Conservation (phyloP, 2,797 vertebrate genomes). For the Sorex maritimensis region DNA sequence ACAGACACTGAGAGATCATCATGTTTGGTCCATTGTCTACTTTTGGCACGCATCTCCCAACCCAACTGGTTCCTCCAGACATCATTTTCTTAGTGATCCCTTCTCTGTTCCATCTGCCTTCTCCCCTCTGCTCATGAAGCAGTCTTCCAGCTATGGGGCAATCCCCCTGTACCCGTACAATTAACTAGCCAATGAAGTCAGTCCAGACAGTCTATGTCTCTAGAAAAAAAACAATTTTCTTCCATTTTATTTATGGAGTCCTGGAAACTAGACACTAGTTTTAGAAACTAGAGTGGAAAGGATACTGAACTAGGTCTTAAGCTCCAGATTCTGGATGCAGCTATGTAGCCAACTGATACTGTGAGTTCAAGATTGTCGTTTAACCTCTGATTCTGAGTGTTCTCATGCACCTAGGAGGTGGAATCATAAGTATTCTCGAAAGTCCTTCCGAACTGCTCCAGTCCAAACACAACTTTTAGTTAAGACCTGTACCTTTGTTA, state of each 20-base stretch:
- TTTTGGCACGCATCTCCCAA: too few species aligned
- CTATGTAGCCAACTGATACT: not conserved
- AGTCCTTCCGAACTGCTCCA: not conserved
- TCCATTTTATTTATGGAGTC: not conserved
- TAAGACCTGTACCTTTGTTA: not conserved
- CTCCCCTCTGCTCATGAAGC: too few species aligned
- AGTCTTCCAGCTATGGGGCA: too few species aligned
- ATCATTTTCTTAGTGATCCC: too few species aligned
- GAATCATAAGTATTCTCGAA: not conserved
- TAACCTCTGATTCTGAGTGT: not conserved
- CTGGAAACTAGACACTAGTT: not conserved
- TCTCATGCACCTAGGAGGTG: not conserved
- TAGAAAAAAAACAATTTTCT: not conserved
- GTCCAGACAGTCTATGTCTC: not conserved
- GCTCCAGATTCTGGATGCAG: not conserved
- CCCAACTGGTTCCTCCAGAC: too few species aligned
- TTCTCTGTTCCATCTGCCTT: too few species aligned
- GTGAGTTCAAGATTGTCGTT: not conserved
- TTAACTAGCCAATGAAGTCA: not conserved
- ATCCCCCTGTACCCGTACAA: too few species aligned
- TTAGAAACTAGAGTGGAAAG: not conserved
- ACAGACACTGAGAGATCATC: too few species aligned
- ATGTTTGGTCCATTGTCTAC: too few species aligned
- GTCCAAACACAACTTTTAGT: not conserved
- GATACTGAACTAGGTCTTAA: not conserved